Percentiles rank a stretch among this genome's conserved stretches.
These are phyloP conservation scores for Passerina amoena DNA, from an alignment of 2,113 vertebrate genomes.

Conservation along the genomic window DNA sequence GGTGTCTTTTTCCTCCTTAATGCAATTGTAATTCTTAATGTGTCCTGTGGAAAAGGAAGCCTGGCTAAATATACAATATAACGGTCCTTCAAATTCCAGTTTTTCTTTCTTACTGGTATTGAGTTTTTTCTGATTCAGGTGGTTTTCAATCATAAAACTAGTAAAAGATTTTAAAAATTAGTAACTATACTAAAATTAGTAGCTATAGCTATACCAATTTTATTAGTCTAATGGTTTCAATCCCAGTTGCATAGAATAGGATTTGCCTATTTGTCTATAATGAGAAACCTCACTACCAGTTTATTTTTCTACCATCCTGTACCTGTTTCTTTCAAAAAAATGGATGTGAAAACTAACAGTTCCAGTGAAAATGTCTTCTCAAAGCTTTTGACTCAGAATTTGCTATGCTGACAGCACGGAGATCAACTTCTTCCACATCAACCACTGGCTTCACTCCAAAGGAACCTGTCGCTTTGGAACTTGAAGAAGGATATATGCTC, in stretches of 20 bases:
- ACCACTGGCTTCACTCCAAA: fast-evolving
- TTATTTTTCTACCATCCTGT: neutral
- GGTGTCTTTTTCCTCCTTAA: neutral
- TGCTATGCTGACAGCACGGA: neutral
- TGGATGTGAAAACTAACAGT: neutral
- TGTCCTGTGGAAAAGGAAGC: neutral
- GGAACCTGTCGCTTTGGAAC: neutral
- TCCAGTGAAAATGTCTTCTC: neutral
- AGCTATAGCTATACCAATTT: neutral
- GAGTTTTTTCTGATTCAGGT: neutral
- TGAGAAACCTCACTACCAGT: neutral
- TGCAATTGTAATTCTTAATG: neutral
- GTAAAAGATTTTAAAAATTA: fast-evolving
- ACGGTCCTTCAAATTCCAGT: neutral
- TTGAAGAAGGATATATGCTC: fast-evolving
- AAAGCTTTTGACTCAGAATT: neutral
- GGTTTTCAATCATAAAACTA: neutral
- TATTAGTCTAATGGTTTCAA: neutral
- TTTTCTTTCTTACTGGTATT: neutral
- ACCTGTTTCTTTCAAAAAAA: neutral
- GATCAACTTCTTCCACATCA: neutral
- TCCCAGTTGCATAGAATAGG: neutral
- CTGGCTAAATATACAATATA: neutral
- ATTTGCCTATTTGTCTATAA: neutral
- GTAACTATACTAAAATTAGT: neutral